These are phyloP conservation scores for Meriones psammophilus DNA, from an alignment of 2,797 vertebrate genomes.

Conservation along the genomic window DNA sequence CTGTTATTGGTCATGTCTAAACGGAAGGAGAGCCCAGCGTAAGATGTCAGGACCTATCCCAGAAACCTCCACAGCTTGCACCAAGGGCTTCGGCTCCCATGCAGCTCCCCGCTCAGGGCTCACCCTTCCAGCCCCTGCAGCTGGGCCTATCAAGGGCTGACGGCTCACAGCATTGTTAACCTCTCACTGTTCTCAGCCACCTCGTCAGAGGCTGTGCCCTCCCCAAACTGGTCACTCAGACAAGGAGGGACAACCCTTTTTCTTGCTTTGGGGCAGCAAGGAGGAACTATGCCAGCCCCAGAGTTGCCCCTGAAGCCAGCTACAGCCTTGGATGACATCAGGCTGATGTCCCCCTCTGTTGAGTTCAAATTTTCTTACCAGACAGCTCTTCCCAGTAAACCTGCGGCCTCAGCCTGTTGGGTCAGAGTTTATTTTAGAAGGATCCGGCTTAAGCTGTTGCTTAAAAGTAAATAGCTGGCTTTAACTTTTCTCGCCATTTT, in stretches of 20 bases:
- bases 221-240: not conserved
- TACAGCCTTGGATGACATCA: not conserved
- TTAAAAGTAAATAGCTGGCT: constrained; percentile 44
- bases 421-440: not conserved
- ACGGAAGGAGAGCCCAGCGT: not conserved
- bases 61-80: not conserved
- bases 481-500: constrained; percentile 51
- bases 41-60: not conserved
- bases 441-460: not conserved
- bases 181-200: not conserved
- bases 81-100: not conserved
- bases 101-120: not conserved
- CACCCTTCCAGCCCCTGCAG: no score
- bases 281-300: not conserved
- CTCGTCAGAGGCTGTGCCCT: not conserved
- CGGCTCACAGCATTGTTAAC: not conserved
- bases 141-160: not conserved
- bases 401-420: not conserved
- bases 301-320: not conserved
- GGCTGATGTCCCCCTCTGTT: not conserved
- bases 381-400: not conserved
- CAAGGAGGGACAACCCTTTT: not conserved
- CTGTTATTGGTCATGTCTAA: not conserved
- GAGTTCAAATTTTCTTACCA: not conserved
- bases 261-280: not conserved